phyloP scores from a whole-genome alignment of 2,888 invertebrate genomes.

The Helleia helle region DNA sequence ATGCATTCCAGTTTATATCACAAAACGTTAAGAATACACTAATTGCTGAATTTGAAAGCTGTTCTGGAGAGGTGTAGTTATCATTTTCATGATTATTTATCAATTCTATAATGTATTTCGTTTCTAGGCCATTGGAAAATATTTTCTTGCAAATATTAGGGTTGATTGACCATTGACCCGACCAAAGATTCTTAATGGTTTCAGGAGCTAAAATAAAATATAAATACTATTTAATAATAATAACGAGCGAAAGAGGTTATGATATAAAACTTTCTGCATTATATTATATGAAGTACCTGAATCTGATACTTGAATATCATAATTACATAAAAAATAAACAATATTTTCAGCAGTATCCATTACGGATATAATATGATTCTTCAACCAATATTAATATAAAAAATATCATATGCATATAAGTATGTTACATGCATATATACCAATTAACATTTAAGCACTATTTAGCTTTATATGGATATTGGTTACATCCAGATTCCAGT shows the following conservation, averaged over 20 bases:
- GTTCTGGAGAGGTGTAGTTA: slow-evolving; percentile 28
- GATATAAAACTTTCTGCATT: neutral
- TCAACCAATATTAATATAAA: too few relatives aligned
- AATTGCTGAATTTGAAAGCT: slow-evolving; percentile 74
- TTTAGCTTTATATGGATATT: too few relatives aligned
- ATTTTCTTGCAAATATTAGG: slow-evolving; percentile 37
- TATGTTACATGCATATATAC: too few relatives aligned
- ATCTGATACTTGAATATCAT: slow-evolving; percentile 37
- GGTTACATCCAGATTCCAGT: too few relatives aligned
- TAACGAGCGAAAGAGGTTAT: neutral
- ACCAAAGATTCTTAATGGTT: slow-evolving; percentile 40
- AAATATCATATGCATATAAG: too few relatives aligned
- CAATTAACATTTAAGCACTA: too few relatives aligned
- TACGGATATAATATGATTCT: slow-evolving; percentile 2
- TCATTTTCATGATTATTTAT: slow-evolving; percentile 33
- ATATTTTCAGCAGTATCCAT: slow-evolving; percentile 16
- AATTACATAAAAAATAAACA: slow-evolving; percentile 44
- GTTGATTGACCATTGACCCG: slow-evolving; percentile 42
- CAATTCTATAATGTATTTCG: slow-evolving; percentile 29
- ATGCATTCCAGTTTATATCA: slow-evolving; percentile 88
- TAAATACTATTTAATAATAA: neutral
- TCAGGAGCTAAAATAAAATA: slow-evolving; percentile 35
- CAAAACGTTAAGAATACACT: slow-evolving; percentile 81
- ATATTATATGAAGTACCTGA: slow-evolving; percentile 32
- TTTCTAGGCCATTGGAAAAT: slow-evolving; percentile 36